phyloP scores from a whole-genome alignment of 2,113 vertebrate species.

The Sylvilagus bachmani region DNA sequence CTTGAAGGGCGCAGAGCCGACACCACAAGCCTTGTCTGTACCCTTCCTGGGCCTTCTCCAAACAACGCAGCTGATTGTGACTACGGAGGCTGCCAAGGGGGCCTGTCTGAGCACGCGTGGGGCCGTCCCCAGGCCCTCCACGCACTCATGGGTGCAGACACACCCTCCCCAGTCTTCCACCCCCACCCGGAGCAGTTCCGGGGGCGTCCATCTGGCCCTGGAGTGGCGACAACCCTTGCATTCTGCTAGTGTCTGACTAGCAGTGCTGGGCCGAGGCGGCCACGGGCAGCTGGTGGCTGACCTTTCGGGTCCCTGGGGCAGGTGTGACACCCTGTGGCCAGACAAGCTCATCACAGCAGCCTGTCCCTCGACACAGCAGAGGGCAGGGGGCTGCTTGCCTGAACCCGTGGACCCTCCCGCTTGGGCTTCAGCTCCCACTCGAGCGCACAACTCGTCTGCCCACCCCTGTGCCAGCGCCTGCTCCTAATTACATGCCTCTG shows the following conservation, averaged over 20 bases:
- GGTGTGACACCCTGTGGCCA: conserved; percentile 75
- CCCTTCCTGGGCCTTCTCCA: not conserved
- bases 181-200: not conserved
- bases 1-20: not conserved
- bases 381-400: not conserved
- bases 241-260: conserved; percentile 20
- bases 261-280: fast-evolving
- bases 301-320: conserved; percentile 46
- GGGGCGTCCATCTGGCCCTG: not conserved
- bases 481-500: not conserved
- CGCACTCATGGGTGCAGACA: fast-evolving
- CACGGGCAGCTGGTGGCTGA: not conserved
- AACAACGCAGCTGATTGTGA: not conserved
- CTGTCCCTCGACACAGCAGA: conserved; percentile 47
- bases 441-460: not conserved
- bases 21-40: not conserved
- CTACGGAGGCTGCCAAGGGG: too few relatives aligned
- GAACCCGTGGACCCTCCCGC: not conserved
- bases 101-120: fast-evolving
- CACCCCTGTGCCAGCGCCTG: too few relatives aligned
- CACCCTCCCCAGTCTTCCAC: not conserved
- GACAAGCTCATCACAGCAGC: conserved; percentile 72
- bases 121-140: fast-evolving
- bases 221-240: not conserved
- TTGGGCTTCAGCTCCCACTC: not conserved